Percentiles rank a stretch among this genome's conserved stretches.
Evolutionary conservation across 2,888 invertebrate genomes (phyloP).

Genomic region (Zygaena filipendulae): DNA sequence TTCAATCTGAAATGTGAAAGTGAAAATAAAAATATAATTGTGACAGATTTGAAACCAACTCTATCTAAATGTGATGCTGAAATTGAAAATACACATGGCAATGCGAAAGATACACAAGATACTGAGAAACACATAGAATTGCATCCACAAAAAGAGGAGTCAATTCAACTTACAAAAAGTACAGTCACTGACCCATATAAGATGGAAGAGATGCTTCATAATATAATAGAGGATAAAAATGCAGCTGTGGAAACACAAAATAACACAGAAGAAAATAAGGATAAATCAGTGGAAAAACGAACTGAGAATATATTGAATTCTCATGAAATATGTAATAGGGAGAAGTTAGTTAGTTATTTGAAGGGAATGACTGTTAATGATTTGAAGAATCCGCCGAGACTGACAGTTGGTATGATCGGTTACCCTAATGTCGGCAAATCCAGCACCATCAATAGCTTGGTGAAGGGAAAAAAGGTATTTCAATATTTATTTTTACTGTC

Average conservation of each 20-base stretch:
- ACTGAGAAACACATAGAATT: too few relatives aligned
- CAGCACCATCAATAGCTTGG: slow-evolving; percentile 95
- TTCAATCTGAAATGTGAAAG: too few relatives aligned
- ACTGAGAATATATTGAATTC: slow-evolving; percentile 65
- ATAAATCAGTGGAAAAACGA: slow-evolving; percentile 22
- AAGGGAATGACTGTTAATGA: slow-evolving; percentile 58
- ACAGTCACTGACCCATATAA: too few relatives aligned
- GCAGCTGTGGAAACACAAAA: slow-evolving; percentile 10
- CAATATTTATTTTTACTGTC: slow-evolving; percentile 5
- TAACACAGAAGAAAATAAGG: slow-evolving; percentile 9
- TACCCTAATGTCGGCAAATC: slow-evolving; percentile 99
- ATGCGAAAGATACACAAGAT: too few relatives aligned
- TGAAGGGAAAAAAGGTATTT: slow-evolving; percentile 81
- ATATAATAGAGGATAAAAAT: slow-evolving; percentile 12
- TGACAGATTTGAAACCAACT: too few relatives aligned
- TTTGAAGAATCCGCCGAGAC: slow-evolving; percentile 59
- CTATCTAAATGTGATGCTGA: too few relatives aligned
- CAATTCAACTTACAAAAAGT: too few relatives aligned
- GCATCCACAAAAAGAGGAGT: too few relatives aligned
- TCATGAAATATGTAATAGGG: slow-evolving; percentile 71
- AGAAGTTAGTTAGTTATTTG: slow-evolving; percentile 78
- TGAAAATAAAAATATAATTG: too few relatives aligned
- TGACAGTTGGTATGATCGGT: slow-evolving; percentile 94
- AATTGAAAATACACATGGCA: too few relatives aligned
- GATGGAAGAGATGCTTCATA: too few relatives aligned